Percentiles rank a stretch among this genome's conserved stretches.
phyloP scores from a whole-genome alignment of 2,888 invertebrate genomes.

The Frankliniella fusca region DNA sequence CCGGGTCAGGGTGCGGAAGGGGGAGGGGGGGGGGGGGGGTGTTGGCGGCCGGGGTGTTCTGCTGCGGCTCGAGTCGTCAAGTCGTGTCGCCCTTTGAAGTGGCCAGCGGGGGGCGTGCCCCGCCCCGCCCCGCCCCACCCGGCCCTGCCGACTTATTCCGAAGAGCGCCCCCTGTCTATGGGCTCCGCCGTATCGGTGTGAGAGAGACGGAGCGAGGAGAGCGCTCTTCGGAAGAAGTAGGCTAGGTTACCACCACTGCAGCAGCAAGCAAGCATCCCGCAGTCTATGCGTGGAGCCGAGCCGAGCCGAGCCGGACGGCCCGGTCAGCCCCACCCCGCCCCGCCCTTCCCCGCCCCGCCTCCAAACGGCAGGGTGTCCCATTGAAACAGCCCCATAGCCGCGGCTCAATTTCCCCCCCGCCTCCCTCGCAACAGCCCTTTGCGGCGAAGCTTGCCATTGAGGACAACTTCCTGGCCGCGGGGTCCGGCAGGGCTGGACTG shows the following conservation, averaged over 20 bases:
- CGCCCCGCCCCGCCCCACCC: not conserved
- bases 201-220: too few species aligned
- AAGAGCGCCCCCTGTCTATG: too few species aligned
- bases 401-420: conserved; percentile 13
- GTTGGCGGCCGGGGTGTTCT: not conserved
- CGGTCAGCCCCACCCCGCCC: not conserved
- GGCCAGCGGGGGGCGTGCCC: conserved; percentile 22
- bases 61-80: not conserved
- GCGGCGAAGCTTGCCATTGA: not conserved
- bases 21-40: conserved; percentile 28
- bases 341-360: not conserved
- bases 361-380: conserved; percentile 2
- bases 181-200: too few species aligned
- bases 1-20: conserved; percentile 8
- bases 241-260: too few species aligned
- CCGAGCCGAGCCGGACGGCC: too few species aligned
- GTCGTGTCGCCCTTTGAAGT: conserved; percentile 11
- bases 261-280: too few species aligned
- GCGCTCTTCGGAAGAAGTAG: too few species aligned
- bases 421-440: conserved; percentile 1
- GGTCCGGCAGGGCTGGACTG: too few species aligned
- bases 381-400: not conserved
- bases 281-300: too few species aligned
- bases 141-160: too few species aligned
- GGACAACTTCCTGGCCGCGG: not conserved